Evolutionary conservation across 2,797 vertebrate genomes (phyloP), one percentile per base, ranked within the genome.

Genomic region (Centroberyx gerrardi): DNA sequence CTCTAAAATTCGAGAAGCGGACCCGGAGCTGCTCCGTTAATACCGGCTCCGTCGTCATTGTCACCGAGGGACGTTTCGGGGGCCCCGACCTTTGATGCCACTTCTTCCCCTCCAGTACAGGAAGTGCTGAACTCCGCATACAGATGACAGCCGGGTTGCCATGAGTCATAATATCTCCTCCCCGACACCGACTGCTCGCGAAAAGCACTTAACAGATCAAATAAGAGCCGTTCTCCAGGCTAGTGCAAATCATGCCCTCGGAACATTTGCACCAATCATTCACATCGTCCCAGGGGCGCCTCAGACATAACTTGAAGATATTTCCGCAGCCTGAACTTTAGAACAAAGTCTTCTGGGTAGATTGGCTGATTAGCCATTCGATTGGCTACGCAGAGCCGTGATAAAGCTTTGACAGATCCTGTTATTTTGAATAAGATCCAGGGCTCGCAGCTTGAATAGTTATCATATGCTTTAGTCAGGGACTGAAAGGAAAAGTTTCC

Each of bases 111-210:
- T 80, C 56, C 65, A 28, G 78, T 85, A 90, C 89, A 92, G 93
- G 93, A 95, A 92, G 87, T 83, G 83, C 78, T 85, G 83, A 87
- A 78, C 88, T 85, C 84, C 86, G 94, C 93, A 94, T 94, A 87
- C 92, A 86, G 87, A 93, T 94, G 84, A 84, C 78, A 58, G 65
- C 31, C 61, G 1, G 63, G 69, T 77, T 68, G 78, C 77, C 33
- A 7, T 61, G 68, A 90, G 68, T 88, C 87, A 76, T 74, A 68
- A 74, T 78, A 63, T 73, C 82, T 44, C 73, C 1, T n/a, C 77
- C 49, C 62, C 10, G 56, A 36, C 51, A 46, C 51, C 3, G 29
- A 76, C 76, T 85, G 53, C 76, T 44, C 7, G 48, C 31, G 22
- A 22, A 31, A 66, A 87, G 80, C 78, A 77, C 73, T 85, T 84